A percentile compares a stretch with the other conserved stretches of the same genome.
phyloP scores from a whole-genome alignment of 2,113 vertebrate species.

The Fulmarus glacialis region DNA sequence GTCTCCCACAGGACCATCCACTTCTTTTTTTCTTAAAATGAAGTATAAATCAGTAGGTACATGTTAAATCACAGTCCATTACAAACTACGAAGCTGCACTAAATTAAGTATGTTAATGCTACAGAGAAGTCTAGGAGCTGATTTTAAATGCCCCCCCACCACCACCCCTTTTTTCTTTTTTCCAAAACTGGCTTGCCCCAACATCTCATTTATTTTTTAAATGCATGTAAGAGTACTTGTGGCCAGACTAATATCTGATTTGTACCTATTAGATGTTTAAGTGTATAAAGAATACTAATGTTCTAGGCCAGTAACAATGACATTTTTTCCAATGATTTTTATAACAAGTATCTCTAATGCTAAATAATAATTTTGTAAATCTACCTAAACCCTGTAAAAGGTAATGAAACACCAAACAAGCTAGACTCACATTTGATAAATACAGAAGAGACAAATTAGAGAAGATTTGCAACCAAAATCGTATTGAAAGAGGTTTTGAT shows the following conservation, averaged over 20 bases:
- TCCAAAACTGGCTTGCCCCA: neutral
- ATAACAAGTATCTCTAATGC: neutral
- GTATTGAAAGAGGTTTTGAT: neutral
- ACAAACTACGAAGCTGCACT: neutral
- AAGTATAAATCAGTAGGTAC: neutral
- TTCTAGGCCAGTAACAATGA: neutral
- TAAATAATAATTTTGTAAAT: neutral
- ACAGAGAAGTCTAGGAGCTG: neutral
- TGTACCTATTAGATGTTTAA: neutral
- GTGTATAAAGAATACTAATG: neutral
- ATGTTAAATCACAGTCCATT: neutral
- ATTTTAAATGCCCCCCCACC: neutral
- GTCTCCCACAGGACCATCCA: neutral
- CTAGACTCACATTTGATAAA: neutral
- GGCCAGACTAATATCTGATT: neutral
- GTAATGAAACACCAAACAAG: neutral
- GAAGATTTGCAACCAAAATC: neutral
- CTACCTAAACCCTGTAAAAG: neutral
- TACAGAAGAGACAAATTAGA: neutral
- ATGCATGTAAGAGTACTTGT: neutral
- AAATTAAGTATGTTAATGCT: neutral
- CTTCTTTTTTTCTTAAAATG: neutral
- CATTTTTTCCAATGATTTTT: neutral
- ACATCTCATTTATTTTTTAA: neutral
- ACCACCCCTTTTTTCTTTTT: neutral